Conservation (phyloP, 2,113 vertebrate species). For the Chitala chitala region DNA sequence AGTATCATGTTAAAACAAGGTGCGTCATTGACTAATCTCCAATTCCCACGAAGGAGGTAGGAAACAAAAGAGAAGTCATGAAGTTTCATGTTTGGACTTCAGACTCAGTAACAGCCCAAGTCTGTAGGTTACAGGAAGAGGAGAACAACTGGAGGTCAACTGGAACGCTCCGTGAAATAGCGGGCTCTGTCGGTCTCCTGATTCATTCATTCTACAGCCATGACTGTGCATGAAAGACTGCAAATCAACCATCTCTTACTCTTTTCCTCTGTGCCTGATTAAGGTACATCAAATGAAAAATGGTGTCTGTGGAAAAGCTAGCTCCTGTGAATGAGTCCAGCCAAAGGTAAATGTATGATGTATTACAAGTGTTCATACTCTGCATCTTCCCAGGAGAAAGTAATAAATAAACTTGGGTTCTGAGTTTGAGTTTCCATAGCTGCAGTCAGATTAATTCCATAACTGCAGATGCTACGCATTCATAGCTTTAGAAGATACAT, state of each 20-base stretch:
- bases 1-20: too few species aligned
- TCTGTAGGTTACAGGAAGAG: not conserved
- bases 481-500: too few species aligned
- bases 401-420: conserved; percentile 27
- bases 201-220: not conserved
- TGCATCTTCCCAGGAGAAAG: not conserved
- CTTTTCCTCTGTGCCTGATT: conserved; percentile 43
- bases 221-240: conserved; percentile 29
- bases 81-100: not conserved
- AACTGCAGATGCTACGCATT: conserved; percentile 25
- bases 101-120: too few species aligned
- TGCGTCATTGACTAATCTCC: too few species aligned
- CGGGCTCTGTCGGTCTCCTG: not conserved
- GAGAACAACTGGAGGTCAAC: not conserved
- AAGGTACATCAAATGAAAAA: conserved; percentile 34
- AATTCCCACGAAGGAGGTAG: too few species aligned
- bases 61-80: too few species aligned
- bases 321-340: conserved; percentile 52
- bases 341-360: conserved; percentile 35
- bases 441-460: conserved; percentile 41
- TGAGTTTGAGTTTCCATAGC: conserved; percentile 34
- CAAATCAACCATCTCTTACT: conserved; percentile 51
- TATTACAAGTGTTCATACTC: conserved; percentile 25
- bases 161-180: not conserved
- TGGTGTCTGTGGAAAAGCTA: conserved; percentile 47